Evolutionary conservation across 2,113 vertebrate genomes (phyloP).

Genomic region (Elachura formosa): DNA sequence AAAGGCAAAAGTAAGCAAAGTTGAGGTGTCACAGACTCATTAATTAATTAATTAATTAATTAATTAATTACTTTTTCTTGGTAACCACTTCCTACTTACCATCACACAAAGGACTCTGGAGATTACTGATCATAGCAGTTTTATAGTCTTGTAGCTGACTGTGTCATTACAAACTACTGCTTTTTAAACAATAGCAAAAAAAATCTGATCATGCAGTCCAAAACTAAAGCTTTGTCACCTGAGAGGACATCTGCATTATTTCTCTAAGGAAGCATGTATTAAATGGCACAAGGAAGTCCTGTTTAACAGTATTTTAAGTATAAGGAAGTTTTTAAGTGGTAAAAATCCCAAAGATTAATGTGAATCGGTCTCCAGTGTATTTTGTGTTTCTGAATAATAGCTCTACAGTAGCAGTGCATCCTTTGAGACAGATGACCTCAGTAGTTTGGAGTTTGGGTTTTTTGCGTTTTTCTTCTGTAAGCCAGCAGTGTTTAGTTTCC

Average conservation of each 20-base stretch:
- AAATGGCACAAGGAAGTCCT: neutral
- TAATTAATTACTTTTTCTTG: too few relatives aligned
- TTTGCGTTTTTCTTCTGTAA: neutral
- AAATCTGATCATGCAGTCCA: neutral
- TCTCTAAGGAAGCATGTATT: neutral
- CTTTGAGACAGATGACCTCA: neutral
- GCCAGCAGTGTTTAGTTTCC: neutral
- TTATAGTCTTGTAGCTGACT: neutral
- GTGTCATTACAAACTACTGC: neutral
- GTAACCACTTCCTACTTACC: neutral
- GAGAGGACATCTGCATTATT: neutral
- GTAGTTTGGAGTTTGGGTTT: neutral
- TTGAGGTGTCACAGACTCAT: neutral
- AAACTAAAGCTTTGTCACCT: neutral
- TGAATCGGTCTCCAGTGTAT: fast-evolving
- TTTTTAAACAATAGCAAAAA: neutral
- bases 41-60: too few relatives aligned
- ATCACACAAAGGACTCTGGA: neutral
- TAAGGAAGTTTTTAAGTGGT: neutral
- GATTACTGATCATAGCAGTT: neutral
- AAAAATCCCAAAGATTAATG: neutral
- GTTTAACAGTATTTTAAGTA: neutral
- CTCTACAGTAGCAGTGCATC: neutral
- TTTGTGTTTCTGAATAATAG: neutral
- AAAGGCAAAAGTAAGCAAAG: neutral